These are phyloP conservation scores for Acanthiza pusilla DNA, from an alignment of 2,797 vertebrate species.

Conservation along the genomic window DNA sequence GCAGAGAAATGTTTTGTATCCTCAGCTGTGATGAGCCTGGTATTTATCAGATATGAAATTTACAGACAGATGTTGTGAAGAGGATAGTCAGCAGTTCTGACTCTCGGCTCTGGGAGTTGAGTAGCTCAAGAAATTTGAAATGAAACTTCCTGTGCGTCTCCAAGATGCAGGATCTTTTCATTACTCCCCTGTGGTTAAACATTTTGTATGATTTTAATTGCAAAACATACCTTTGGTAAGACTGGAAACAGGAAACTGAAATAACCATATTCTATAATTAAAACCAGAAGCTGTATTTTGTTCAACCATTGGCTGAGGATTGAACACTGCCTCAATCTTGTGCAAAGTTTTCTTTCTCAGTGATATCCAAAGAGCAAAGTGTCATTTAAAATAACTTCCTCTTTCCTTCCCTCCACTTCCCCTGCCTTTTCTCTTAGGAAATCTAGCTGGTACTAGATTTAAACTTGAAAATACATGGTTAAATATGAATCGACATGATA, in stretches of 20 bases:
- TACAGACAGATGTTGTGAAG: background rate
- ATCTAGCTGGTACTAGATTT: background rate
- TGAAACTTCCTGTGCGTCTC: background rate
- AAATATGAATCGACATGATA: background rate
- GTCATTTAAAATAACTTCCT: background rate
- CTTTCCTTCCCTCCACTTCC: background rate
- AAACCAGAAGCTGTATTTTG: background rate
- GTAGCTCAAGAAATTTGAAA: background rate
- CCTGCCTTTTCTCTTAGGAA: background rate
- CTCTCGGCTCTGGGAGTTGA: background rate
- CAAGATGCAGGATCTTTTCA: background rate
- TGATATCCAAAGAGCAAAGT: background rate
- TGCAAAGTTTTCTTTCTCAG: background rate
- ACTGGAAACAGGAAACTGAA: background rate
- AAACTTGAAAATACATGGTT: background rate
- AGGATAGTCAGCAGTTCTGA: background rate
- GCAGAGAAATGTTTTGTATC: background rate
- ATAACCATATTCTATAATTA: background rate
- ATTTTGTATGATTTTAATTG: background rate
- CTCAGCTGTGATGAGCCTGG: background rate
- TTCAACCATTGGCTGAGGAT: background rate
- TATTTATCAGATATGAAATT: background rate
- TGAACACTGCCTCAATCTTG: background rate
- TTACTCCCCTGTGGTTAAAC: background rate
- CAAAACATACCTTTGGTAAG: background rate